Evolutionary conservation across 2,888 invertebrate genomes (phyloP).

Genomic region (Cryptophagus acutangulus): DNA sequence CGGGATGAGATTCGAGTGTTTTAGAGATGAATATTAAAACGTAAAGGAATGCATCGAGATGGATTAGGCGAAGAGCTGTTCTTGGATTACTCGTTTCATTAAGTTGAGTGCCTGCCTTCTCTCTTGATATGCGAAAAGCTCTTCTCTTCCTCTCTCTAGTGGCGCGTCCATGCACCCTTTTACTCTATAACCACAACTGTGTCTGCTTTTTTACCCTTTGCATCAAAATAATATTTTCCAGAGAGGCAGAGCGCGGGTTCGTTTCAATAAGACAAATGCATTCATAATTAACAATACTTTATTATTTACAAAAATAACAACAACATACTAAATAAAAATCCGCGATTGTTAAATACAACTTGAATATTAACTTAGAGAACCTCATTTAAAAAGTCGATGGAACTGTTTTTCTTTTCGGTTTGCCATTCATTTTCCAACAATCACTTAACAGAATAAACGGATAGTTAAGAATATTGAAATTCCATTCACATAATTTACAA

Average conservation of each 20-base stretch:
- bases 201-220: no score
- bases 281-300: constrained; percentile 38
- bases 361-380: no score
- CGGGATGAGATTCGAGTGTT: constrained; percentile 43
- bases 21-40: constrained; percentile 49
- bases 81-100: constrained; percentile 55
- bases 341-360: constrained; percentile 14
- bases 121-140: constrained; percentile 45
- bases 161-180: no score
- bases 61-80: constrained; percentile 47
- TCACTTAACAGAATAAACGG: constrained; percentile 6
- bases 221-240: not conserved
- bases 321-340: constrained; percentile 36
- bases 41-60: constrained; percentile 48
- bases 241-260: not conserved
- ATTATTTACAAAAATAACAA: constrained; percentile 40
- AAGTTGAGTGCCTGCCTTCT: constrained; percentile 54
- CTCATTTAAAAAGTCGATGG: not conserved
- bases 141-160: no score
- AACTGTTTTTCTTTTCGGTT: constrained; percentile 3
- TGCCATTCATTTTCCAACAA: constrained; percentile 3
- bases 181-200: no score
- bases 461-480: no score
- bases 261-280: constrained; percentile 11
- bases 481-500: constrained; percentile 7